A percentile compares a stretch with the other conserved stretches of the same genome.
phyloP scores from a whole-genome alignment of 2,113 vertebrate genomes.

The human region DNA sequence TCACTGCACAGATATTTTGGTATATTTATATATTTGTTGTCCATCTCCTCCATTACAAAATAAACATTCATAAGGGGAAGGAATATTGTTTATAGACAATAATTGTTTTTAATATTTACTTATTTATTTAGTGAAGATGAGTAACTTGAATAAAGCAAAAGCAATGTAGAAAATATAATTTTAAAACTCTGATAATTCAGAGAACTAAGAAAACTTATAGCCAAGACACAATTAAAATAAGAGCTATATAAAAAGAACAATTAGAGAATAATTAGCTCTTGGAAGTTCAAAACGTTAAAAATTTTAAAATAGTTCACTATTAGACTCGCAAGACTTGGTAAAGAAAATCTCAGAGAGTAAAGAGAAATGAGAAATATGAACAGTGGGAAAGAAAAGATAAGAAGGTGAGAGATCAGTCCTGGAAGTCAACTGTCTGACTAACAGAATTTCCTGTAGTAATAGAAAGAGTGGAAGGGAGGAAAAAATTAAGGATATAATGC shows the following conservation, averaged over 20 bases:
- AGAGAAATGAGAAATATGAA: background rate
- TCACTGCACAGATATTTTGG: background rate
- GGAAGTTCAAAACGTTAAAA: background rate
- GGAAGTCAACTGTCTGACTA: background rate
- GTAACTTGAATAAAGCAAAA: background rate
- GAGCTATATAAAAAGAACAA: background rate
- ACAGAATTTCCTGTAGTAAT: background rate
- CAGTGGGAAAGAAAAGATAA: background rate
- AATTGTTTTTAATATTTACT: background rate
- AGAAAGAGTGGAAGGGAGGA: background rate
- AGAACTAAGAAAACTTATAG: background rate
- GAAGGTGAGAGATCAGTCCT: background rate
- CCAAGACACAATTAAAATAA: background rate
- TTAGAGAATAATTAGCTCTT: background rate
- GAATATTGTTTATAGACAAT: background rate
- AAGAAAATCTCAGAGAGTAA: background rate
- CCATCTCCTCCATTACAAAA: background rate
- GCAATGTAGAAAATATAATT: background rate
- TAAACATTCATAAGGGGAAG: background rate
- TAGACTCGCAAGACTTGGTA: background rate
- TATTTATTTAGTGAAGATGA: background rate
- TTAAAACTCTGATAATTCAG: background rate
- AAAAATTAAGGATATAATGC: background rate
- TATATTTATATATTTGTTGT: background rate
- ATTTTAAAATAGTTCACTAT: background rate